Evolutionary conservation across 2,797 vertebrate genomes (phyloP), one percentile per base, ranked within the genome.

Genomic region (Crenichthys baileyi): DNA sequence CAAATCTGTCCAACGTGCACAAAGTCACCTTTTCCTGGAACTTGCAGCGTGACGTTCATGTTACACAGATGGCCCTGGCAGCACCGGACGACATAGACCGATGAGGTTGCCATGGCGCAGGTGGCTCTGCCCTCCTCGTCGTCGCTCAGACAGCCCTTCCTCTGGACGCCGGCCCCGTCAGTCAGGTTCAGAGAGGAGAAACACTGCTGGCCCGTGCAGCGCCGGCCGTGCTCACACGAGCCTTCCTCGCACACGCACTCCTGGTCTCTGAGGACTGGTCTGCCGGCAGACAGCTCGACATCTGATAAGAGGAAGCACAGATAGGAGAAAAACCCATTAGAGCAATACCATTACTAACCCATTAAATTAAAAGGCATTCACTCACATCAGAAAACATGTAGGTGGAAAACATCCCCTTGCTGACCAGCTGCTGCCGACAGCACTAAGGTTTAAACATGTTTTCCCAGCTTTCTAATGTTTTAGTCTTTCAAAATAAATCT

Each of bases 51-150:
- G 92, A 98, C 96, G 86, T 99, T 99, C 95, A 96, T 95, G 95
- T 99, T 99, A 90, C 98, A 99, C 94, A 99, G 96, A 94, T 99
- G 95, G 24, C 97, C 97, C 82, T 98, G 97, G 95, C 98, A 99
- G 95, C 98, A 99, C 85, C 97, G 97, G 77, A 99, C 96, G 4
- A 96, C 96, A 79, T 95, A 96, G 92, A 95, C 95, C 1, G 96
- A 93, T 3, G 98, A 97, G 0, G 96, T 96, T 0, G 97, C 96
- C 0, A 93, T 96, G 93, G 97, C 97, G 87, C 98, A 99, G 0
- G 96, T 97, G 96, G 96, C 96, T 89, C 97, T 96, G 63, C 97
- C 96, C 82, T 97, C 96, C 83, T 97, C 96, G 0, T 98, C 97
- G 51, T 97, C 97, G 90, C 96, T 96, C 92, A 98, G 97, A 95